phyloP scores from a whole-genome alignment of 2,888 invertebrate species.

The Nasonia oneida region DNA sequence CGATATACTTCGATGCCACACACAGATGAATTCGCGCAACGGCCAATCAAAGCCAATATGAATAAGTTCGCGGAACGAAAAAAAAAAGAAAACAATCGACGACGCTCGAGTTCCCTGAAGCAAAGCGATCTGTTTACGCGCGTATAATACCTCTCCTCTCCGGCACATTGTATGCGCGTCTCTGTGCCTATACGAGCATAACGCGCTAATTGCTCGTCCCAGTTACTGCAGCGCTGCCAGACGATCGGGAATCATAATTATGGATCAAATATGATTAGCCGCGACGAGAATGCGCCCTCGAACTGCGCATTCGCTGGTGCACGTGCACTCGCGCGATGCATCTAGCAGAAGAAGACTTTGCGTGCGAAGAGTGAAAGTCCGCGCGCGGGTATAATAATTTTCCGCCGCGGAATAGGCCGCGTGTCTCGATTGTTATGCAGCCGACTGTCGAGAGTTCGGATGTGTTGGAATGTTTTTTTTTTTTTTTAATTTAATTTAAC shows the following conservation, averaged over 20 bases:
- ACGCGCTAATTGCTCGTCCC: slow-evolving; percentile 59
- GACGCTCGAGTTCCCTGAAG: background rate
- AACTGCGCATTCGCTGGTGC: slow-evolving; percentile 8
- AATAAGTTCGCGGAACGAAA: background rate
- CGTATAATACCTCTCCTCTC: background rate
- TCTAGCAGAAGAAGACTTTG: background rate
- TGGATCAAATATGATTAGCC: slow-evolving; percentile 60
- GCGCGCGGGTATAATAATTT: background rate
- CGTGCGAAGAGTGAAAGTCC: background rate
- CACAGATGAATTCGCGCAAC: background rate
- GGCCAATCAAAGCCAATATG: background rate
- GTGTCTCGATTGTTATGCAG: no score
- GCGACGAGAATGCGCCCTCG: slow-evolving; percentile 22
- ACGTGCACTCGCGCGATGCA: slow-evolving; percentile 26
- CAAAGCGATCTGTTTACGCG: background rate
- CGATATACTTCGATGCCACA: no score
- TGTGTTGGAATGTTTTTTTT: no score
- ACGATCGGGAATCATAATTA: slow-evolving; percentile 38
- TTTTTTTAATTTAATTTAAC: background rate
- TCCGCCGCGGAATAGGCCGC: background rate
- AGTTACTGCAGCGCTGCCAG: slow-evolving; percentile 37
- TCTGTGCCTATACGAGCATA: background rate
- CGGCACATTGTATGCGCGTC: background rate
- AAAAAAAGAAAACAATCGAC: background rate
- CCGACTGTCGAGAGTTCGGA: background rate